Base-by-base conservation (phyloP, 2,797 vertebrate species). In the Tenualosa thibaudeaui region DNA sequence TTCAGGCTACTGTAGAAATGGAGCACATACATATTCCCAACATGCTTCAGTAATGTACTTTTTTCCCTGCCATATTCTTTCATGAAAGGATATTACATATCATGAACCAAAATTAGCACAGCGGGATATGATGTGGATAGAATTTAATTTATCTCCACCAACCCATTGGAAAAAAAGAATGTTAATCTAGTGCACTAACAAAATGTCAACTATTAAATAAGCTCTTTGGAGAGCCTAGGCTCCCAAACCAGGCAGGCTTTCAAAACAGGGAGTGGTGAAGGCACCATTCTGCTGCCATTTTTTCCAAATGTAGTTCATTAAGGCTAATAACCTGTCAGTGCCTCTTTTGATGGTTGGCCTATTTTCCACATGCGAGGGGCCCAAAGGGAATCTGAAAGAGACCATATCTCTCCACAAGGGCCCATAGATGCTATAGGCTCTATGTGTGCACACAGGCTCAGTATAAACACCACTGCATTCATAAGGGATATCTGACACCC, bases 241-340 rank as follows among this genome's bases (percentile, higher is more conserved):
- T 46, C 40, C 71, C 17, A 46, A 46, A 78, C 15, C 71, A 37
- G 40, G 71, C 71, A 22, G 5, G 71, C 71, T 78, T 17, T 22
- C 3, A 7, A 75, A 37, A 75, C 15, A 22, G 68, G 46, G 46
- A 78, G 46, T 46, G 37, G 65, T 15, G 26, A 78, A 19, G 22
- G 37, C 40, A 3, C 71, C 37, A 78, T 46, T 78, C 71, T 78
- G 71, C 40, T 46, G 71, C 40, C 40, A 78, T 31, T 53, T 31
- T 19, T 82, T 4, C 81, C 81, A n/a, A 78, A 78, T 78, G 17
- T 40, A 78, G 37, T 78, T 78, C 71, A 78, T 78, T 78, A 78
- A 78, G 37, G 19, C 71, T 78, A 78, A 78, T 22, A 78, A 78
- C 71, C 71, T 43, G 40, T 43, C 71, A 17, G 43, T 78, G 40